Evolutionary conservation across 1,140 invertebrate genomes (phyloP).

Genomic region (Rhopalosiphum maidis): DNA sequence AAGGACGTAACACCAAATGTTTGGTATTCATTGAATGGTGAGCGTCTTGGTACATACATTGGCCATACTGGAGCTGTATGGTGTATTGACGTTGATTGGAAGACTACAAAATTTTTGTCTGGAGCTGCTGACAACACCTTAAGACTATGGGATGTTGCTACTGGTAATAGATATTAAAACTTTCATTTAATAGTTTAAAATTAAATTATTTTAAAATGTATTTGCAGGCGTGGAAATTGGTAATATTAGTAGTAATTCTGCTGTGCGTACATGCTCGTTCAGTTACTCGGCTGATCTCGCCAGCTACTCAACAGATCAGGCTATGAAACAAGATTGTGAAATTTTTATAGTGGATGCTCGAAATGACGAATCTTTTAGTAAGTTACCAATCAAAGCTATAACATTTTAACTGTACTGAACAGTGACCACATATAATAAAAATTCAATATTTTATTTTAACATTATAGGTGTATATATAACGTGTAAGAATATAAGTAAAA

Average conservation of each 20-base stretch:
- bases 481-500: neutral
- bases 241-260: constrained; percentile 79
- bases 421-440: neutral
- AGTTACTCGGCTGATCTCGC: constrained; percentile 92
- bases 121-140: constrained; percentile 92
- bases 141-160: constrained; percentile 89
- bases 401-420: neutral
- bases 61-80: constrained; percentile 97
- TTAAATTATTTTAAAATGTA: neutral
- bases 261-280: constrained; percentile 91
- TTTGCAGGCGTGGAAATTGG: constrained; percentile 74
- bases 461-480: neutral
- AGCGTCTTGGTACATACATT: constrained; percentile 94
- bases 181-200: neutral
- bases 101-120: constrained; percentile 88
- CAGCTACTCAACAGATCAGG: constrained; percentile 91
- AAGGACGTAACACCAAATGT: constrained; percentile 97
- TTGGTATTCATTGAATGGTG: constrained; percentile 99
- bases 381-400: constrained; percentile 59
- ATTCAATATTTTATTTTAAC: neutral
- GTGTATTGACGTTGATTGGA: constrained; percentile 99
- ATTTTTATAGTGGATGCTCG: constrained; percentile 85
- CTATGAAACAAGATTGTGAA: constrained; percentile 88
- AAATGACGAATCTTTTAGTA: constrained; percentile 70
- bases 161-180: constrained; percentile 64